Evolutionary conservation across 2,888 invertebrate species (phyloP), one percentile per base, ranked within the genome.

Genomic region (Agrilus cyanescens): DNA sequence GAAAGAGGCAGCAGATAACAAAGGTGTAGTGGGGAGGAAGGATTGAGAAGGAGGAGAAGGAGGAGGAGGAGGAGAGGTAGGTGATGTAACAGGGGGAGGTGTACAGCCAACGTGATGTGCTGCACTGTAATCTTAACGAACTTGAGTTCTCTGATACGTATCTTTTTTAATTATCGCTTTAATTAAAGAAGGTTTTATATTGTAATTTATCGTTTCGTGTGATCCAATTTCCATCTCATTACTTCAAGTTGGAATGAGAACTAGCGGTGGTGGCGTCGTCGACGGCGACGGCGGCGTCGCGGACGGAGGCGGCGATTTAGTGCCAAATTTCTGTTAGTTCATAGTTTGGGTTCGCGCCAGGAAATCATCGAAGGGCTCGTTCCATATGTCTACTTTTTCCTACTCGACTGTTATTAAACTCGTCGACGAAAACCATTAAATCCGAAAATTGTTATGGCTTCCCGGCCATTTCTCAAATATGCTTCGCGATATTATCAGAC

Each of bases 141-240:
- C 49, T 45, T 48, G 46, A 48, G 47, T 46, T 43, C 41, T 41
- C 40, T 53, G 56, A 56, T 55, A 55, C 48, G 49, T 54, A 63
- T 63, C 61, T 62, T 63, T 62, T 63, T 63, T 62, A 62, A 61
- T 62, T 63, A 61, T 63, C 61, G 56, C 60, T 60, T 63, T 63
- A 63, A 63, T 63, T 63, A 63, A 63, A 63, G 60, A 61, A 59
- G 61, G 61, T 61, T 62, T 59, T 61, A 57, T 60, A 59, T 58
- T 54, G 59, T 61, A 59, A 62, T 61, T 60, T 62, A 60, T 57
- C 58, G 60, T 56, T 53, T 52, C 57, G 57, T 57, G 59, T 60
- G 59, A 59, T 61, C 60, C 61, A 62, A 62, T 62, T 62, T 62
- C 61, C 62, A 61, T 62, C 62, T 62, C 62, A 61, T 62, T 61